Conservation (phyloP, 2,888 invertebrate genomes). For the Abrostola triplasia region DNA sequence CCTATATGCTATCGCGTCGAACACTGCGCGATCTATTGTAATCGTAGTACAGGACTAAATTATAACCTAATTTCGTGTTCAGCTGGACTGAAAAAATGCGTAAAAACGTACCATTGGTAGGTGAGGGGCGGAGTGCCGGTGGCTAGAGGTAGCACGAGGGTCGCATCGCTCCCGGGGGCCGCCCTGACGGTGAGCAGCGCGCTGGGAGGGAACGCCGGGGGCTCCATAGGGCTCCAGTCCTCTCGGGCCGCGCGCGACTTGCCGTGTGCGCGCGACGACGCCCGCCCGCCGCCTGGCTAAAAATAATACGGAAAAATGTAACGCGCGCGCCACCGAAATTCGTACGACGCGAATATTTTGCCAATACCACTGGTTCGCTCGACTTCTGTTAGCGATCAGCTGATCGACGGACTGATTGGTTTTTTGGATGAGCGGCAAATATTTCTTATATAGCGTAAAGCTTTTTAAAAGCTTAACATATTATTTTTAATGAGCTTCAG, state of each 20-base stretch:
- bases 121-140: conserved; percentile 79
- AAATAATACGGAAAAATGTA: conserved; percentile 87
- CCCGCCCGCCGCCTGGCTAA: conserved; percentile 85
- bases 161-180: conserved; percentile 75
- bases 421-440: neutral
- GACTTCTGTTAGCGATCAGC: conserved; percentile 59
- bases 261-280: conserved; percentile 78
- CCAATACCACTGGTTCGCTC: conserved; percentile 66
- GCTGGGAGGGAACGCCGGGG: conserved; percentile 77
- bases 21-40: conserved; percentile 51
- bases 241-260: conserved; percentile 82
- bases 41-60: conserved; percentile 46
- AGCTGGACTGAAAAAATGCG: conserved; percentile 53
- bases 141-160: conserved; percentile 71
- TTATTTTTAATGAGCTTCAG: neutral
- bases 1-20: conserved; percentile 47
- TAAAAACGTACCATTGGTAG: conserved; percentile 76
- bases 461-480: neutral
- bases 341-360: conserved; percentile 82
- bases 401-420: conserved; percentile 49
- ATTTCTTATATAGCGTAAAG: neutral
- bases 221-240: conserved; percentile 84
- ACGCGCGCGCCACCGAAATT: conserved; percentile 76
- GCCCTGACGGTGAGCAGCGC: conserved; percentile 73
- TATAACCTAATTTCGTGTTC: conserved; percentile 52